Conservation (phyloP, 2,113 vertebrate species). For the Apeltes quadracus region DNA sequence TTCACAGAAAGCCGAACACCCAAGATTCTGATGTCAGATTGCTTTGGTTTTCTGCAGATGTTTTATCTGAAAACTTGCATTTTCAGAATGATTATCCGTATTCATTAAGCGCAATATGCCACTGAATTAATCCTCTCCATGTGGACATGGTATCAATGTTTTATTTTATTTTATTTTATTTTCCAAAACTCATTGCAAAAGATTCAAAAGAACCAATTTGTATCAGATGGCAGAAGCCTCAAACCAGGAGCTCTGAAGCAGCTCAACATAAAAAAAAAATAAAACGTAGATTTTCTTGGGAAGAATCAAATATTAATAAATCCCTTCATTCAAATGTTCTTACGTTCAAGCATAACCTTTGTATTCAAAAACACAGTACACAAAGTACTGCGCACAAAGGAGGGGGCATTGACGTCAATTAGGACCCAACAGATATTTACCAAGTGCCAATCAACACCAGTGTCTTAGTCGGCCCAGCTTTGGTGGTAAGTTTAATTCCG, state of each 20-base stretch:
- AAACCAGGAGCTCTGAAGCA: background rate
- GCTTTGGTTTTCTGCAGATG: conserved; percentile 24
- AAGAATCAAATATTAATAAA: background rate
- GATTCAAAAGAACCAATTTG: background rate
- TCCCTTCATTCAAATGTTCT: background rate
- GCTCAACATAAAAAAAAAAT: background rate
- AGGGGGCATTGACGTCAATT: conserved; percentile 66
- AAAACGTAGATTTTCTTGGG: background rate
- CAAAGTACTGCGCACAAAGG: conserved; percentile 29
- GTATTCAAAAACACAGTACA: background rate
- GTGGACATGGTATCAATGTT: background rate
- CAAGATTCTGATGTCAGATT: conserved; percentile 30
- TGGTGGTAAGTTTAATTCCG: conserved; percentile 50
- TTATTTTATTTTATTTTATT: background rate
- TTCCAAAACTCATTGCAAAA: no score
- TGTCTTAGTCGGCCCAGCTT: conserved; percentile 34
- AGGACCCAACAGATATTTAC: conserved; percentile 42
- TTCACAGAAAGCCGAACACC: conserved; percentile 31
- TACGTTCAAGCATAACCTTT: background rate
- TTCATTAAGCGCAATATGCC: background rate
- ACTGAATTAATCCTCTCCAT: background rate
- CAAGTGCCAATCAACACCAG: conserved; percentile 57
- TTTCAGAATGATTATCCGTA: background rate
- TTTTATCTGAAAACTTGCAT: background rate
- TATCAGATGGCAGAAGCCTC: background rate